Percentiles rank a stretch among this genome's conserved stretches.
phyloP scores from a whole-genome alignment of 2,113 vertebrate species.

The Rhea americana region DNA sequence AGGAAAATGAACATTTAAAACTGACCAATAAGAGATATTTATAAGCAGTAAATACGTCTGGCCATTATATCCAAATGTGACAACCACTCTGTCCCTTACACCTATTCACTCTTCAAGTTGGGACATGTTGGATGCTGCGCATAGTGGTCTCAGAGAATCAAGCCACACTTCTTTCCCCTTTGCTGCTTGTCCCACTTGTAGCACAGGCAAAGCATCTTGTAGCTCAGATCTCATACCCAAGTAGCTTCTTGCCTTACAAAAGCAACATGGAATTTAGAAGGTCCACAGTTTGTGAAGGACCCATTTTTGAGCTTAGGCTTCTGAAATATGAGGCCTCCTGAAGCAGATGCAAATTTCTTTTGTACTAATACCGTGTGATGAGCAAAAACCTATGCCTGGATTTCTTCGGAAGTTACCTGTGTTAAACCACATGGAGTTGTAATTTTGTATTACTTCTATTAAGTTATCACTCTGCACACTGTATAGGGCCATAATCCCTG shows the following conservation, averaged over 20 bases:
- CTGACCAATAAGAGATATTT: neutral
- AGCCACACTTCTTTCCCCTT: fast-evolving
- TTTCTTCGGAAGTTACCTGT: neutral
- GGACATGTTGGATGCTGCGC: fast-evolving
- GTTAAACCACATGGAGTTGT: neutral
- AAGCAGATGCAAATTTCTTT: neutral
- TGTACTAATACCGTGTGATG: fast-evolving
- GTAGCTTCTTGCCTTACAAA: neutral
- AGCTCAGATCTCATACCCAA: neutral
- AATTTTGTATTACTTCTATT: neutral
- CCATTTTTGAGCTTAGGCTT: neutral
- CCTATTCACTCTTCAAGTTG: neutral
- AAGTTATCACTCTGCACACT: neutral
- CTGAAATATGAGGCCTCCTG: neutral
- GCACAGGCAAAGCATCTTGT: neutral
- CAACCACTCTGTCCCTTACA: neutral
- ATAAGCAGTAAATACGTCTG: neutral
- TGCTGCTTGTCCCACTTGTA: neutral
- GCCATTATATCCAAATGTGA: neutral
- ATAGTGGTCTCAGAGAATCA: fast-evolving
- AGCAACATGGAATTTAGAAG: neutral
- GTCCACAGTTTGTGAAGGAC: neutral
- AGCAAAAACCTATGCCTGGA: neutral
- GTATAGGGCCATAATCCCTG: neutral
- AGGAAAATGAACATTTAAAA: neutral